phyloP scores from a whole-genome alignment of 2,888 invertebrate species.

The Orchestes rusci region DNA sequence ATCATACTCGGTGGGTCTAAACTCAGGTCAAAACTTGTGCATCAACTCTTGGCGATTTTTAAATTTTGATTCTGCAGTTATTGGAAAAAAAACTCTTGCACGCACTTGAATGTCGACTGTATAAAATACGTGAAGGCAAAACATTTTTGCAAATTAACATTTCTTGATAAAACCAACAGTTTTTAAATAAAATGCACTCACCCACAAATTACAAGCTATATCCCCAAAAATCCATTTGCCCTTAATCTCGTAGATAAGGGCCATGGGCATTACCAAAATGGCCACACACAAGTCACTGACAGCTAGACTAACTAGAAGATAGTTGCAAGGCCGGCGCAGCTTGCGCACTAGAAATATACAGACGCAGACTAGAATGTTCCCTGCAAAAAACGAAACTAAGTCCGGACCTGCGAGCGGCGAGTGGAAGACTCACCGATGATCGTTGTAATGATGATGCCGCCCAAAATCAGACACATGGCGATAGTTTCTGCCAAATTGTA shows the following conservation, averaged over 20 bases:
- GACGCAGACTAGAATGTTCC: slow-evolving; percentile 75
- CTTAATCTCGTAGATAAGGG: slow-evolving; percentile 84
- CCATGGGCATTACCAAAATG: slow-evolving; percentile 94
- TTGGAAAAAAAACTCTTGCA: too few relatives aligned
- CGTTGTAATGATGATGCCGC: slow-evolving; percentile 71
- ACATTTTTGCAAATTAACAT: too few relatives aligned
- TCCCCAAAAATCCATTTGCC: slow-evolving; percentile 92
- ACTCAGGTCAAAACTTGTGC: too few relatives aligned
- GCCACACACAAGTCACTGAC: slow-evolving; percentile 96
- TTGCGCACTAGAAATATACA: slow-evolving; percentile 93
- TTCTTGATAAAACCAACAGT: too few relatives aligned
- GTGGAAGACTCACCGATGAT: slow-evolving; percentile 59
- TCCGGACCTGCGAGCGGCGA: too few relatives aligned
- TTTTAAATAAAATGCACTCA: slow-evolving; percentile 51
- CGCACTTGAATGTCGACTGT: too few relatives aligned
- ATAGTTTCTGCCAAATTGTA: slow-evolving; percentile 49
- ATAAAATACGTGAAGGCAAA: too few relatives aligned
- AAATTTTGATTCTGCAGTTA: too few relatives aligned
- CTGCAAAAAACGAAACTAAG: slow-evolving; percentile 13
- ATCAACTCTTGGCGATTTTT: too few relatives aligned
- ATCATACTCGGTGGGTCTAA: too few relatives aligned
- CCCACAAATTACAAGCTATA: slow-evolving; percentile 91
- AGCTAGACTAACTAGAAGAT: slow-evolving; percentile 88
- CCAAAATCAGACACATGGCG: slow-evolving; percentile 63
- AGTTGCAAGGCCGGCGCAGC: slow-evolving; percentile 82